phyloP scores from a whole-genome alignment of 2,797 vertebrate species.

The Coracias cyanogaster region DNA sequence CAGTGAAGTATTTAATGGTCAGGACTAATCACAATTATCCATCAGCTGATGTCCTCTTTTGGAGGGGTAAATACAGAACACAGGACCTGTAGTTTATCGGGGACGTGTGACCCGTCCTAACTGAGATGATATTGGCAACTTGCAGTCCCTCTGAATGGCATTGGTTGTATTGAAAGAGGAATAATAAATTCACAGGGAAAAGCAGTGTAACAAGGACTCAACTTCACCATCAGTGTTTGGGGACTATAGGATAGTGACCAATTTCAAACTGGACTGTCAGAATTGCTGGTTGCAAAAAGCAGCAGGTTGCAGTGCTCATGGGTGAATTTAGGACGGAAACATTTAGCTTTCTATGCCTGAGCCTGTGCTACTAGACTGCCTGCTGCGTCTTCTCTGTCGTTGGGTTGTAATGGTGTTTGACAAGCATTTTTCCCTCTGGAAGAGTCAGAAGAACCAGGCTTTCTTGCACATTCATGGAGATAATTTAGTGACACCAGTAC shows the following conservation, averaged over 20 bases:
- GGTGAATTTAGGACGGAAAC: not conserved
- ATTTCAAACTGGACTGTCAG: not conserved
- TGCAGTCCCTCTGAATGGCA: not conserved
- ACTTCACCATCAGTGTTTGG: not conserved
- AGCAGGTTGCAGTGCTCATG: not conserved
- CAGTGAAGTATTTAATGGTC: not conserved
- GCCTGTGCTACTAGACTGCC: not conserved
- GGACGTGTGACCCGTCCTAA: not conserved
- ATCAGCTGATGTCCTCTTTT: not conserved
- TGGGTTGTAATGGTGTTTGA: slow-evolving; percentile 20
- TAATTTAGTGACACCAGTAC: not conserved
- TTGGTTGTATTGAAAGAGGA: not conserved
- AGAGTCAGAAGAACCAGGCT: not conserved
- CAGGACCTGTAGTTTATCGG: not conserved
- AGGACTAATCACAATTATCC: not conserved
- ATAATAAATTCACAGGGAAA: not conserved
- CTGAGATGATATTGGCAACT: not conserved
- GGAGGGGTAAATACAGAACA: not conserved
- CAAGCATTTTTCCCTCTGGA: slow-evolving; percentile 42
- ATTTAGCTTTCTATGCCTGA: not conserved
- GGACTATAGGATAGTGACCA: fast-evolving
- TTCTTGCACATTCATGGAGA: not conserved
- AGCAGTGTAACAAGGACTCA: not conserved
- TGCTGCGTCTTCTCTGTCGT: not conserved
- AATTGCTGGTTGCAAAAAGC: not conserved